A percentile compares a stretch with the other conserved stretches of the same genome.
Evolutionary conservation across 1,140 invertebrate species (phyloP).

Genomic region (Brachionus angularis): DNA sequence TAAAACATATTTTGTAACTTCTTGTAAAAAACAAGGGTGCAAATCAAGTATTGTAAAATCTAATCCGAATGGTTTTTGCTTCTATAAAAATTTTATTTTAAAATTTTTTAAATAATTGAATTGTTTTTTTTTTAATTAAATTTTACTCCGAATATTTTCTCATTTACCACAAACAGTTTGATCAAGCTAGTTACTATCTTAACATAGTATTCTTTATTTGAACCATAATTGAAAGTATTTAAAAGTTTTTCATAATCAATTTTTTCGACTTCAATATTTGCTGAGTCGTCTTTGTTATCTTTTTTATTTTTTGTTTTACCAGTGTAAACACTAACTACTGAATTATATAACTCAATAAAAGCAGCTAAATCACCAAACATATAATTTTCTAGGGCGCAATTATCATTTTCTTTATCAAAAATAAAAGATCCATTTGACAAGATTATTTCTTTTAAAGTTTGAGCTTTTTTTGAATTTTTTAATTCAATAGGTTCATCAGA

Average conservation of each 20-base stretch:
- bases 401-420: constrained; percentile 4
- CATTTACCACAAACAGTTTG: not conserved
- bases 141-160: constrained; percentile 20
- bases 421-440: not conserved
- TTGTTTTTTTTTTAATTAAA: not conserved
- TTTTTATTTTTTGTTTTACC: not conserved
- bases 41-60: not conserved
- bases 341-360: constrained; percentile 13
- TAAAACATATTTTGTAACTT: constrained; percentile 5
- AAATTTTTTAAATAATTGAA: not conserved
- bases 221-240: not conserved
- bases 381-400: not conserved
- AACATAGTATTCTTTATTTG: not conserved
- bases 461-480: not conserved
- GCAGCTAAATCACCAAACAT: constrained; percentile 20
- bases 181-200: not conserved
- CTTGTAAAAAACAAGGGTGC: constrained; percentile 18
- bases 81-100: constrained; percentile 8
- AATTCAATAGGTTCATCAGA: not conserved
- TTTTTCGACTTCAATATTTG: not conserved
- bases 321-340: not conserved
- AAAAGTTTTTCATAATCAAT: constrained; percentile 14
- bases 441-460: too few species aligned
- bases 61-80: not conserved
- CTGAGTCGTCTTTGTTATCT: not conserved